These are phyloP conservation scores for Marasmarcha lunaedactyla DNA, from an alignment of 2,888 invertebrate species.

Conservation along the genomic window DNA sequence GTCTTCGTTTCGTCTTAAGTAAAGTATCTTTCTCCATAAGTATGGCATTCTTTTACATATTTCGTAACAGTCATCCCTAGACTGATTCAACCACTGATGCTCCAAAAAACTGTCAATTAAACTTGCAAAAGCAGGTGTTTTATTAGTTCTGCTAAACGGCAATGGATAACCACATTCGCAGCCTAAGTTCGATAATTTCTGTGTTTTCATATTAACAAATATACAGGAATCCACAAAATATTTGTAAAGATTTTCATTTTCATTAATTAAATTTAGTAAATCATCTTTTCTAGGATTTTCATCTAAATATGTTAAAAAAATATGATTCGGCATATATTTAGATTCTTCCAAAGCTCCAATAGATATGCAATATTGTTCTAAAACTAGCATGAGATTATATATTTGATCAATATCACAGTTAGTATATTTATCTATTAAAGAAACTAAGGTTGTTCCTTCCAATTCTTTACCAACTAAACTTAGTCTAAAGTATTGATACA, in stretches of 20 bases:
- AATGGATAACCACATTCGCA: constrained; percentile 74
- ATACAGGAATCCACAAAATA: constrained; percentile 71
- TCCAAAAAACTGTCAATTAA: constrained; percentile 70
- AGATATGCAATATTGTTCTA: constrained; percentile 52
- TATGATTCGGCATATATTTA: constrained; percentile 45
- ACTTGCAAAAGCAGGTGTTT: constrained; percentile 58
- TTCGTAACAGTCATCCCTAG: constrained; percentile 53
- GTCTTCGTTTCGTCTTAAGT: constrained; percentile 55
- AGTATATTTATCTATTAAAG: constrained; percentile 44
- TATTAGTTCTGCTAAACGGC: constrained; percentile 52
- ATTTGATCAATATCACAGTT: constrained; percentile 56
- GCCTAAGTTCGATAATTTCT: constrained; percentile 43
- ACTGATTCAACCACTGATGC: constrained; percentile 50
- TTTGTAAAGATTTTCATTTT: constrained; percentile 50
- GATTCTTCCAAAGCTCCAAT: constrained; percentile 46
- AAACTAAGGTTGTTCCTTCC: constrained; percentile 51
- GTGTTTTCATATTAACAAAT: constrained; percentile 58
- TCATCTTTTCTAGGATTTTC: constrained; percentile 28
- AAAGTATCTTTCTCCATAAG: constrained; percentile 72
- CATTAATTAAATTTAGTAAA: constrained; percentile 38
- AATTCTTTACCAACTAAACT: constrained; percentile 48
- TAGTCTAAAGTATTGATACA: constrained; percentile 59
- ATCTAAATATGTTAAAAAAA: constrained; percentile 52
- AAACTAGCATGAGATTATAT: constrained; percentile 43
- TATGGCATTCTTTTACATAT: constrained; percentile 73